These are phyloP conservation scores for Okapia johnstoni DNA, from an alignment of 2,113 vertebrate species.

Conservation along the genomic window DNA sequence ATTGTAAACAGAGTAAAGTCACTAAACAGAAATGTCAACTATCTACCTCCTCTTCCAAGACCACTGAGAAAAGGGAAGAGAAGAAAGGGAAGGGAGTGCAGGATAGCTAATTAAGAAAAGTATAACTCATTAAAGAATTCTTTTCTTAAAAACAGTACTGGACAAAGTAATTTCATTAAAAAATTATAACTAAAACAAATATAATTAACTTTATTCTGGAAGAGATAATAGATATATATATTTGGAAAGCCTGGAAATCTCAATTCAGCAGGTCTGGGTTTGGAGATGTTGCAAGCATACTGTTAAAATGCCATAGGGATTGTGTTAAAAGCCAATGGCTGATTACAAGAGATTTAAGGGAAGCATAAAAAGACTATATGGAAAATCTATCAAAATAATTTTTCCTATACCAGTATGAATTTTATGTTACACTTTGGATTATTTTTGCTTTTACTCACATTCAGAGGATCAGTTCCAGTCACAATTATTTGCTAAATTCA, in stretches of 20 bases:
- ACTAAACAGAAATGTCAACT: not conserved
- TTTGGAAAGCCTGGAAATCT: not conserved
- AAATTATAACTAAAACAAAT: slow-evolving; percentile 17
- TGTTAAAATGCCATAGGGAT: not conserved
- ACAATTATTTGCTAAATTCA: not conserved
- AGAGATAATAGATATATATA: not conserved
- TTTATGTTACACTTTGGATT: not conserved
- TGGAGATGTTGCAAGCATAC: not conserved
- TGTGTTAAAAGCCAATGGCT: not conserved
- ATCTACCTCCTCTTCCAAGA: not conserved
- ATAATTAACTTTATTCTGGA: not conserved
- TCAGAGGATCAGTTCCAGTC: not conserved
- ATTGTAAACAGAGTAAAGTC: not conserved
- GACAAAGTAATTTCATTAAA: not conserved
- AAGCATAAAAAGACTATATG: not conserved
- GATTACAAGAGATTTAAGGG: not conserved
- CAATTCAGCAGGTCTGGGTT: not conserved
- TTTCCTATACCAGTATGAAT: not conserved
- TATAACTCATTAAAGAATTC: not conserved
- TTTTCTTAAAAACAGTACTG: not conserved
- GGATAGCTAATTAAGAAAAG: not conserved
- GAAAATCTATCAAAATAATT: slow-evolving; percentile 11
- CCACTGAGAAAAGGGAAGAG: not conserved
- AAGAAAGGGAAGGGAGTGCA: not conserved
- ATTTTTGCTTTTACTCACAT: not conserved